phyloP scores from a whole-genome alignment of 2,113 vertebrate genomes.

The Sus scrofa region DNA sequence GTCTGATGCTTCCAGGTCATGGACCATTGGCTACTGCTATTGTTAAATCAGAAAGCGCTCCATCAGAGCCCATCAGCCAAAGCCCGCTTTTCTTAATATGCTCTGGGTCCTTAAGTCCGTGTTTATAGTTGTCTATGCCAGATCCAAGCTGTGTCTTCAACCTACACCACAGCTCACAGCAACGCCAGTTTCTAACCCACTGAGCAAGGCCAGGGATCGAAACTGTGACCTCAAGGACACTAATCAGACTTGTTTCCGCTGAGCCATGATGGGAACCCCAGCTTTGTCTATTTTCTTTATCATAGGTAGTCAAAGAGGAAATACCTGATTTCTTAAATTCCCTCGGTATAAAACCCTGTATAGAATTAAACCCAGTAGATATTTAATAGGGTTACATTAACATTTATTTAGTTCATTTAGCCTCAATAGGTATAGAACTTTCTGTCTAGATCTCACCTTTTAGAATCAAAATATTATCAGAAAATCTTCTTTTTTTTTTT shows the following conservation, averaged over 20 bases:
- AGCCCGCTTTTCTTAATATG: background rate
- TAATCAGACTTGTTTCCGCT: too few relatives aligned
- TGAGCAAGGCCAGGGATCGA: too few relatives aligned
- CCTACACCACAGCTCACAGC: too few relatives aligned
- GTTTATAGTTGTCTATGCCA: background rate
- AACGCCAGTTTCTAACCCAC: too few relatives aligned
- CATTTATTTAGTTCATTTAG: conserved; percentile 55
- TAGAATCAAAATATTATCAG: conserved; percentile 18
- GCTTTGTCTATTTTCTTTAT: conserved; percentile 24
- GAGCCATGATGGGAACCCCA: background rate
- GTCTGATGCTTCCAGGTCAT: background rate
- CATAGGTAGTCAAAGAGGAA: conserved; percentile 1
- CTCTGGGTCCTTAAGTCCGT: background rate
- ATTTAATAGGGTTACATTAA: conserved; percentile 55
- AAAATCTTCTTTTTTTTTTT: conserved; percentile 41
- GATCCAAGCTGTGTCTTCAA: too few relatives aligned
- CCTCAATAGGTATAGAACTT: conserved; percentile 37
- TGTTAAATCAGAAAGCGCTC: background rate
- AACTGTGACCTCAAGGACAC: too few relatives aligned
- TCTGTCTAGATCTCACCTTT: conserved; percentile 31
- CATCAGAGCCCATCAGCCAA: background rate
- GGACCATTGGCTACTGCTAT: background rate
- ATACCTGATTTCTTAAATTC: conserved; percentile 39
- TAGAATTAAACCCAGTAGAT: conserved; percentile 61
- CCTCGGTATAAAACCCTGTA: conserved; percentile 8